Conservation (phyloP, 92 coral and sea anemone genomes). For the Chrysogorgia sp. region DNA sequence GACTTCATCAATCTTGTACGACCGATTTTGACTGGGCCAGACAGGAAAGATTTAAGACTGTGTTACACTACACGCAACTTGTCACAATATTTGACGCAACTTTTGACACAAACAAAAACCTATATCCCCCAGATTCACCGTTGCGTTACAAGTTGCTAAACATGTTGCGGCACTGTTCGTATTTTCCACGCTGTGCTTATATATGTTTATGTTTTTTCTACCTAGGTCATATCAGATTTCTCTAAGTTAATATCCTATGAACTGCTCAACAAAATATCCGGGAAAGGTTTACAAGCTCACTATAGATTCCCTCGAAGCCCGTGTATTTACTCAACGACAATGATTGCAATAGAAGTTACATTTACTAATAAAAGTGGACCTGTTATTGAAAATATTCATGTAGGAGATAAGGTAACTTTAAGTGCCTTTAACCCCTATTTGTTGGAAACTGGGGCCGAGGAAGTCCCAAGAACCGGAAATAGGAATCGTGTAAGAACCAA, state of each 20-base stretch:
- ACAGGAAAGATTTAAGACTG: too few relatives aligned
- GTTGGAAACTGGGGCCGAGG: too few relatives aligned
- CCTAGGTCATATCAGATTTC: slow-evolving; percentile 71
- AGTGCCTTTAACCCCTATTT: too few relatives aligned
- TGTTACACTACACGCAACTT: too few relatives aligned
- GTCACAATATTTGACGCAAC: too few relatives aligned
- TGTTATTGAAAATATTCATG: slow-evolving; percentile 70
- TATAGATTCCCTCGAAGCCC: slow-evolving; percentile 91
- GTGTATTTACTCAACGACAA: slow-evolving; percentile 84
- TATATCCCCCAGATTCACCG: too few relatives aligned
- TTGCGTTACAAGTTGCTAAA: too few relatives aligned
- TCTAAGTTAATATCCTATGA: slow-evolving; percentile 81
- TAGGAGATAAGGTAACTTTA: slow-evolving; percentile 76
- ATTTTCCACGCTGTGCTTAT: not conserved
- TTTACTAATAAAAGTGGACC: slow-evolving; percentile 75
- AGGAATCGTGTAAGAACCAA: too few relatives aligned
- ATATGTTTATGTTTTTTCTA: not conserved
- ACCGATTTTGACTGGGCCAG: too few relatives aligned
- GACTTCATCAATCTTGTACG: too few relatives aligned
- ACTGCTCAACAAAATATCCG: slow-evolving; percentile 87
- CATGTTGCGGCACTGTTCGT: not conserved
- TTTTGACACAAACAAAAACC: too few relatives aligned
- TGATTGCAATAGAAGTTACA: slow-evolving; percentile 89
- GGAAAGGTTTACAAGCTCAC: slow-evolving; percentile 82
- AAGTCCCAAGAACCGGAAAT: too few relatives aligned